These are phyloP conservation scores for Pachliopta kotzebuea DNA, from an alignment of 2,888 invertebrate genomes.

Conservation along the genomic window DNA sequence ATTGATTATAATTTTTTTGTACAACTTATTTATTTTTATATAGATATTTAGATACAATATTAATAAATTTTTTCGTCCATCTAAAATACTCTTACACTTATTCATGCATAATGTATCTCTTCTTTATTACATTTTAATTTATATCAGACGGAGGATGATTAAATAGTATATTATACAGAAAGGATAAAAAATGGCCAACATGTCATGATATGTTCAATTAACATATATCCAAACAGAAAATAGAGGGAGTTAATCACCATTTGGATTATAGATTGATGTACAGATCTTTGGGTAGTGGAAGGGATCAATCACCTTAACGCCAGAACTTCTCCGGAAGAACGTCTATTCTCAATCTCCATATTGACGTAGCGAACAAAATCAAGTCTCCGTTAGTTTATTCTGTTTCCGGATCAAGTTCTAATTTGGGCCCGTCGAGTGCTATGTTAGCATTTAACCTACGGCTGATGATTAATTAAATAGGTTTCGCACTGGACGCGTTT, in stretches of 20 bases:
- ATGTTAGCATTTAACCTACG: slow-evolving; percentile 23
- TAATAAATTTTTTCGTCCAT: too few relatives aligned
- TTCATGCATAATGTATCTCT: too few relatives aligned
- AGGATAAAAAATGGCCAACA: too few relatives aligned
- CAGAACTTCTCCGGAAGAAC: slow-evolving; percentile 8
- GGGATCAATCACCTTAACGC: slow-evolving; percentile 5
- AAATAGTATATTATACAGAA: too few relatives aligned
- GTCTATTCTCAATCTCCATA: slow-evolving; percentile 10
- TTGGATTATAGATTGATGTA: not conserved
- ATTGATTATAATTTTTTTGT: too few relatives aligned
- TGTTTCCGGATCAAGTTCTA: slow-evolving; percentile 26
- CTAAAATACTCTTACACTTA: too few relatives aligned
- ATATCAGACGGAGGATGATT: too few relatives aligned
- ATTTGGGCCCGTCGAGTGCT: slow-evolving; percentile 22
- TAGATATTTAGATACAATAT: too few relatives aligned
- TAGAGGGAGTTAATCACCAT: not conserved
- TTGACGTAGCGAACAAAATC: slow-evolving; percentile 22
- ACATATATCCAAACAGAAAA: not conserved
- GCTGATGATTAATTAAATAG: slow-evolving; percentile 27
- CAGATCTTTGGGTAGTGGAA: not conserved
- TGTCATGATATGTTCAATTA: not conserved
- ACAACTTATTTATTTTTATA: too few relatives aligned
- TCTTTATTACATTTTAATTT: too few relatives aligned
- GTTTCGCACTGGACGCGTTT: slow-evolving; percentile 22
- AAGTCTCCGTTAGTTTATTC: slow-evolving; percentile 20